Base-by-base conservation (phyloP, 2,888 invertebrate species). In the Dynastes hyllus region DNA sequence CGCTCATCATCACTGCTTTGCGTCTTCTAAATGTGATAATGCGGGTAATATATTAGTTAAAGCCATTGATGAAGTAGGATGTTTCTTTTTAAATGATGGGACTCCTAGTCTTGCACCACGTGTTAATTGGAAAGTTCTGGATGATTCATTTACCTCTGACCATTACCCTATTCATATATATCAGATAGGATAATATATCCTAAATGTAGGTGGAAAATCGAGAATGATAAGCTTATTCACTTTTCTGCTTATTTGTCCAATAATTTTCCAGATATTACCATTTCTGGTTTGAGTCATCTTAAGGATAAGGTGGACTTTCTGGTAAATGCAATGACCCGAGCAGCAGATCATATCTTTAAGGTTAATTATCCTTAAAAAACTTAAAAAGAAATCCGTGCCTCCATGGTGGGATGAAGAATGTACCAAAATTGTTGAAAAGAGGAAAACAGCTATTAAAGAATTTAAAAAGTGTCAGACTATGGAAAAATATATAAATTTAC, bases 391-490 rank as follows among this genome's bases (percentile, higher is more conserved):
- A 67, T n/a, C 37, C 2, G 32, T 37, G 6, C 73, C 61, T n/a
- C 75, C 65, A 29, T 77, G 77, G 55, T 53, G 67, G 55, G 67
- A 67, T 50, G 32, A 67, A 3, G 77, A 77, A 40, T 77, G 77
- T 13, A 53, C 67, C 4, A 40, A 29, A 16, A 53, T 77, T 29
- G 9, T 77, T 13, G 27, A 67, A 5, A 50, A 55, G 22, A 77
- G 67, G 13, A 65, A 67, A 9, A 2, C 9, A 8, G 76, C 50
- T 22, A 13, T 76, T n/a, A 76, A 77, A 55, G 53, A 50, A 5
- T 67, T 29, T 16, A 77, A 67, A 45, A 45, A 13, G 16, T 4
- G 0, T 13, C 51, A 61, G 32, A 76, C 50, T 53, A 11, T 76
- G 32, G 67, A 53, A 2, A 67, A 66, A 37, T 77, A 77, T 53